Conservation (phyloP, 1,140 invertebrate genomes). For the Calycopis cecrops region DNA sequence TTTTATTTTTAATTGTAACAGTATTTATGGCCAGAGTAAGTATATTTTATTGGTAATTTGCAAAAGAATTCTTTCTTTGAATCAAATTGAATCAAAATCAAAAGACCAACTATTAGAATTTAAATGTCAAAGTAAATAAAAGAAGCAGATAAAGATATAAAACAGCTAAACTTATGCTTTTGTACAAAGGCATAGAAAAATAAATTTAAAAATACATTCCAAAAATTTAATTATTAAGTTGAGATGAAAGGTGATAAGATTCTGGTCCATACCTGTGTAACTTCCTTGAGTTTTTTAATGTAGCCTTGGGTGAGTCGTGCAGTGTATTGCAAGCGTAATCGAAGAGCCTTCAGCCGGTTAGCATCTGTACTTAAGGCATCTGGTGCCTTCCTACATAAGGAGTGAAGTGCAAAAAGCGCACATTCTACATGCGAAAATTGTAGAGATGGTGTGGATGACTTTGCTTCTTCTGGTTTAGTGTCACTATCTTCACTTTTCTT, state of each 20-base stretch:
- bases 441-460: constrained; percentile 81
- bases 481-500: constrained; percentile 57
- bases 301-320: constrained; percentile 94
- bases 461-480: constrained; percentile 51
- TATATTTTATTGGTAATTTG: no score
- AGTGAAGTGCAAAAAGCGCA: constrained; percentile 92
- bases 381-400: constrained; percentile 87
- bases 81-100: no score
- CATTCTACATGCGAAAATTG: constrained; percentile 96
- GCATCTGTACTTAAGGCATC: constrained; percentile 84
- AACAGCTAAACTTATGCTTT: no score
- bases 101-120: no score
- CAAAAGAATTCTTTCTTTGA: no score
- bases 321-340: constrained; percentile 92
- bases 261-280: constrained; percentile 80
- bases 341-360: constrained; percentile 91
- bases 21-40: no score
- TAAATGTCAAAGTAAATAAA: no score
- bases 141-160: no score
- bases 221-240: not conserved
- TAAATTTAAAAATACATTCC: constrained; percentile 7
- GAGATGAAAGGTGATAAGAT: not conserved
- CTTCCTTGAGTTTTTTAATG: constrained; percentile 92
- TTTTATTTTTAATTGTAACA: no score
- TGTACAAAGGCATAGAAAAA: constrained; percentile 1